Evolutionary conservation across 2,797 vertebrate species (phyloP).

Genomic region (Carduelis carduelis): DNA sequence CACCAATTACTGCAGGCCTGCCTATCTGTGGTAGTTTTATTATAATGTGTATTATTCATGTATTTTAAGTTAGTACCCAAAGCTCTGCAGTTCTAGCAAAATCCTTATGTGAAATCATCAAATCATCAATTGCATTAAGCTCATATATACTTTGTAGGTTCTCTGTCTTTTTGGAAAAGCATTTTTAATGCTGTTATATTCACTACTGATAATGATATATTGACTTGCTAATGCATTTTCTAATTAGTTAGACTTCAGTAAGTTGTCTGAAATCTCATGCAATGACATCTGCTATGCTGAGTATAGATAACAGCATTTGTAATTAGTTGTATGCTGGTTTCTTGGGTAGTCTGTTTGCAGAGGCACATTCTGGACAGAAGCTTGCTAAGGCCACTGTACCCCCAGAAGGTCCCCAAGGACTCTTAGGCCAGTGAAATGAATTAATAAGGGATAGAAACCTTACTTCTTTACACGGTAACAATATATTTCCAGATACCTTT

Average conservation of each 20-base stretch:
- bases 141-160: not conserved
- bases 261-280: not conserved
- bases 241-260: not conserved
- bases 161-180: not conserved
- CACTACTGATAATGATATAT: not conserved
- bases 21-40: not conserved
- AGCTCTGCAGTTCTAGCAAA: not conserved
- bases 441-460: not conserved
- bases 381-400: not conserved
- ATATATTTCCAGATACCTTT: not conserved
- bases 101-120: not conserved
- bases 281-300: not conserved
- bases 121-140: not conserved
- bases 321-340: not conserved
- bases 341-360: not conserved
- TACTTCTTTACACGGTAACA: not conserved
- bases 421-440: not conserved
- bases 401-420: not conserved
- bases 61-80: not conserved
- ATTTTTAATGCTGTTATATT: not conserved
- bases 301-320: not conserved
- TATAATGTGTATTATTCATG: not conserved
- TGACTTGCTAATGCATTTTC: not conserved
- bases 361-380: not conserved
- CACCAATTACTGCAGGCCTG: not conserved